These are phyloP conservation scores for Brachystomella parvula DNA, from an alignment of 1,140 invertebrate genomes.

Conservation along the genomic window DNA sequence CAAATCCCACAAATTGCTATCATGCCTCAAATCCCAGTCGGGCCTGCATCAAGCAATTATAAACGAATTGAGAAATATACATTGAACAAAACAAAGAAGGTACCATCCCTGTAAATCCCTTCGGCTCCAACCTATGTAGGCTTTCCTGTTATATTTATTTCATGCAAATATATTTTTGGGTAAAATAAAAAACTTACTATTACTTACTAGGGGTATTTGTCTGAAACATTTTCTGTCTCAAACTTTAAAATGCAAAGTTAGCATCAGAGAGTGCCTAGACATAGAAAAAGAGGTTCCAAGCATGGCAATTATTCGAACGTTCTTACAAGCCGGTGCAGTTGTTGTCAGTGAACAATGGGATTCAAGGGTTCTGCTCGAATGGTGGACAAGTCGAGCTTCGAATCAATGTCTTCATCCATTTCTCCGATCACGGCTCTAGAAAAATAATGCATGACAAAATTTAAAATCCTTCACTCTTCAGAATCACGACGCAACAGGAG, in stretches of 20 bases:
- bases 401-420: slow-evolving; percentile 83
- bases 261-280: neutral
- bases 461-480: neutral
- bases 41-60: neutral
- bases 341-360: slow-evolving; percentile 64
- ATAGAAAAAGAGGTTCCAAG: neutral
- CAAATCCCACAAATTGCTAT: neutral
- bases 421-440: slow-evolving; percentile 78
- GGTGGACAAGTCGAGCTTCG: slow-evolving; percentile 68
- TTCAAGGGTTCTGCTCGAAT: slow-evolving; percentile 85
- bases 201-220: neutral
- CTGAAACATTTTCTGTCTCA: neutral
- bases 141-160: neutral
- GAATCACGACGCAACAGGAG: neutral
- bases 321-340: neutral
- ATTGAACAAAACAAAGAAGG: neutral
- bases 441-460: slow-evolving; percentile 37
- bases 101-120: neutral
- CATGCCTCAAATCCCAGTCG: neutral
- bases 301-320: neutral
- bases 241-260: neutral
- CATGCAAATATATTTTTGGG: neutral
- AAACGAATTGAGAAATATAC: neutral
- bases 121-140: neutral
- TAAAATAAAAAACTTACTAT: neutral